Conservation (phyloP, 1,140 invertebrate species). For the Cydia pomonella region DNA sequence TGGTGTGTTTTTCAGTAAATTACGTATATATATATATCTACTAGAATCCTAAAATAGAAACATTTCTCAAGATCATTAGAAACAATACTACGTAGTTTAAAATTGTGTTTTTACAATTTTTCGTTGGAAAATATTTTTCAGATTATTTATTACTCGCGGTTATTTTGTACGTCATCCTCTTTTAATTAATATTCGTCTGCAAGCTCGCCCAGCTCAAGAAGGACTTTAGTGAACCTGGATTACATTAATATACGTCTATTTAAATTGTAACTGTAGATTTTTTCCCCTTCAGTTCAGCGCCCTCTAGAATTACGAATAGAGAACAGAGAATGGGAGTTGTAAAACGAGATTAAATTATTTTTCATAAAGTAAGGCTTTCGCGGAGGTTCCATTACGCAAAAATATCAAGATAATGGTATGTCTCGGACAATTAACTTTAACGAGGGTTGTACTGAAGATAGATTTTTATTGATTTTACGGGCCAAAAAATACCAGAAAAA, state of each 20-base stretch:
- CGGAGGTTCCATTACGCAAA: constrained; percentile 12
- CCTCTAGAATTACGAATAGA: background rate
- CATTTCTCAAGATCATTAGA: background rate
- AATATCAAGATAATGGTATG: constrained; percentile 12
- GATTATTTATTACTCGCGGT: background rate
- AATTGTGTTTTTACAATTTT: background rate
- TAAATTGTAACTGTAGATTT: background rate
- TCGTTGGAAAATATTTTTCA: background rate
- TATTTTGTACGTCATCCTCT: background rate
- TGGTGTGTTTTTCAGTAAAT: background rate
- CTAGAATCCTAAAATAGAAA: background rate
- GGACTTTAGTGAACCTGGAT: background rate
- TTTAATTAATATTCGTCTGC: constrained; percentile 21
- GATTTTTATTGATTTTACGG: background rate
- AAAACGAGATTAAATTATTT: constrained; percentile 19
- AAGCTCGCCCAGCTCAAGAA: background rate
- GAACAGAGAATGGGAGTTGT: background rate
- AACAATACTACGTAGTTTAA: background rate
- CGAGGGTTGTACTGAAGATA: background rate
- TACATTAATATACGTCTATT: background rate
- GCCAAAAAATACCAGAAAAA: background rate
- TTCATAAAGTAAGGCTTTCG: constrained; percentile 9
- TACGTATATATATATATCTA: background rate
- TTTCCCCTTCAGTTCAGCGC: background rate
- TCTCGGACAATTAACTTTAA: background rate